Evolutionary conservation across 1,140 invertebrate species (phyloP), one percentile per base, ranked within the genome.

Genomic region (Sitophilus oryzae): DNA sequence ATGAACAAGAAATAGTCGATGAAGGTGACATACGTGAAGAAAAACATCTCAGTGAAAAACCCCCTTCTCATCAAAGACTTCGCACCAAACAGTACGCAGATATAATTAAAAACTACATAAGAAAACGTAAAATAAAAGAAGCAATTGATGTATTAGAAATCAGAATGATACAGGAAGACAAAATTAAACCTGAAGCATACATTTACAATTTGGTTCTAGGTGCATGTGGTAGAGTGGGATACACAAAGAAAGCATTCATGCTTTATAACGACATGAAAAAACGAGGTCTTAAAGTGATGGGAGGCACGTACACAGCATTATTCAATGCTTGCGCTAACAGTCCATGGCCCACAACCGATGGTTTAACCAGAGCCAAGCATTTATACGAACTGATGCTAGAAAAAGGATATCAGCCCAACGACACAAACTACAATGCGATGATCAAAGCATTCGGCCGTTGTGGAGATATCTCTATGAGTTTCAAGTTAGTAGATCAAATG

Each of bases 381-480:
- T 74, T 94, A 21, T 70, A 83, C 46, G 70, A 82, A 58, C 72
- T 82, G 15, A 85, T 93, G 77, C 66, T 77, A 38, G 77, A 85
- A 55, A 88, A 86, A 63, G 76, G 77, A 3, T 74, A 83, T 59
- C 64, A 79, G 40, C 79, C 87, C 1, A 93, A 92, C 72, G 65
- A 82, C 1, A 81, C 81, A 2, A 89, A 88, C 67, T 94, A 91
- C 61, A 85, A 93, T 79, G 79, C 85, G 3, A 86, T 95, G 82
- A 88, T 96, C 6, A 95, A 93, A 78, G 89, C 90, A 2, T 96
- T 89, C 78, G 89, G 88, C 2, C 73, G 83, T 57, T 88, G 87
- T 74, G 84, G 85, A 3, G 82, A 91, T 69, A 63, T 92, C 10
- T 52, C 78, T 42, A 83, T 79, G 43, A 88, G 91, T 4, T 93